Conservation (phyloP, 2,888 invertebrate species). For the Drosophila tripunctata region DNA sequence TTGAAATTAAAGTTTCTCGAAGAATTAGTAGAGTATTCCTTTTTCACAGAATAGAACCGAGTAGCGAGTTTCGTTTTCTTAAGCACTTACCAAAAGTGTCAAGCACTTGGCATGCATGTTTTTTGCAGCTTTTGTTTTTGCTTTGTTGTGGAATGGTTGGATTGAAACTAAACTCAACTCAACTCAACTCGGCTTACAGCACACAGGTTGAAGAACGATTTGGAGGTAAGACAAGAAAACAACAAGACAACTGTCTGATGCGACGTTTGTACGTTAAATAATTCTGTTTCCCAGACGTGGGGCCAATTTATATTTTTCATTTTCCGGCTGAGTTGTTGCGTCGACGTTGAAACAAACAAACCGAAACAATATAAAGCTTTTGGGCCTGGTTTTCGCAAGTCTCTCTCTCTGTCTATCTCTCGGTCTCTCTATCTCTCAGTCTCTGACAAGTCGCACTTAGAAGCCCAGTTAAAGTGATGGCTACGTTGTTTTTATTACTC, state of each 20-base stretch:
- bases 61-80: neutral
- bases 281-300: conserved; percentile 75
- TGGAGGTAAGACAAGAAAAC: conserved; percentile 34
- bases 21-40: conserved; percentile 6
- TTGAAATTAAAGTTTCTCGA: neutral
- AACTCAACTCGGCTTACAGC: no score
- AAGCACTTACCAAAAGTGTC: conserved; percentile 38
- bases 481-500: conserved; percentile 67
- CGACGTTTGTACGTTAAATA: conserved; percentile 74
- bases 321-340: conserved; percentile 82
- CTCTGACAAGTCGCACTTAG: conserved; percentile 52
- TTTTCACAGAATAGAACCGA: no score
- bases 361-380: conserved; percentile 63
- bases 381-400: conserved; percentile 33
- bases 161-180: neutral
- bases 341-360: conserved; percentile 57
- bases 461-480: conserved; percentile 48
- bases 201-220: conserved; percentile 4
- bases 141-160: no score
- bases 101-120: conserved; percentile 41
- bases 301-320: conserved; percentile 82
- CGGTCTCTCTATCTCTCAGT: no score
- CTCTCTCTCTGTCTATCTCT: no score
- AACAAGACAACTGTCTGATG: conserved; percentile 63
- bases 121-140: neutral